Percentiles rank a stretch among this genome's conserved stretches.
These are phyloP conservation scores for Agrenia bidenticulata DNA, from an alignment of 2,888 invertebrate genomes.

Conservation along the genomic window DNA sequence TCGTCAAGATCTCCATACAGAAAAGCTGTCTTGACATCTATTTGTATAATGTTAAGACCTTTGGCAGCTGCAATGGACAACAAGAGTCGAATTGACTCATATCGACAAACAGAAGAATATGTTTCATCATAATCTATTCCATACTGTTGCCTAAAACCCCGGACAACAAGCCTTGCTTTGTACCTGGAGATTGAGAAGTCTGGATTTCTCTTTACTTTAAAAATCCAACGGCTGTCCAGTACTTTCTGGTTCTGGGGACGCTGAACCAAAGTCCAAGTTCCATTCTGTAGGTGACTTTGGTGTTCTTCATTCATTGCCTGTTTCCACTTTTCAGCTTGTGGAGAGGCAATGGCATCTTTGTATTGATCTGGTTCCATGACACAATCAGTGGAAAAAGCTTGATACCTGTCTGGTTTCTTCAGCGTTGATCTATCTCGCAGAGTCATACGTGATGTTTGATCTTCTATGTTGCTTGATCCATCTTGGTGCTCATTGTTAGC, in stretches of 20 bases:
- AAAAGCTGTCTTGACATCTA: constrained; percentile 2
- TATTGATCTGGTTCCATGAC: background rate
- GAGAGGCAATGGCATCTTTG: background rate
- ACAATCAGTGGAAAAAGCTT: background rate
- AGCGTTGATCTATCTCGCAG: background rate
- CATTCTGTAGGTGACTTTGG: background rate
- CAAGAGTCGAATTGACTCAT: background rate
- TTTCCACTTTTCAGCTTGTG: background rate
- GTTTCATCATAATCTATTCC: constrained; percentile 8
- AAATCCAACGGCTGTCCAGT: background rate
- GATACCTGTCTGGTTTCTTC: background rate
- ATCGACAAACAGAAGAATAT: background rate
- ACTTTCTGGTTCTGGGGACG: background rate
- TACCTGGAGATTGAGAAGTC: background rate
- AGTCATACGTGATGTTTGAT: too few species aligned
- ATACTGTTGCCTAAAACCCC: background rate
- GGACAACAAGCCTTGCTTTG: background rate
- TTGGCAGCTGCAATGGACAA: background rate
- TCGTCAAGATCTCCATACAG: background rate
- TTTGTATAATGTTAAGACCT: background rate
- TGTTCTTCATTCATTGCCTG: background rate
- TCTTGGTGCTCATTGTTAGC: too few species aligned
- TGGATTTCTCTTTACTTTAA: background rate
- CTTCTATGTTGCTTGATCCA: too few species aligned
- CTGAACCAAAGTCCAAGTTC: background rate